Conservation (phyloP, 2,888 invertebrate genomes). For the Chelonus formosanus region DNA sequence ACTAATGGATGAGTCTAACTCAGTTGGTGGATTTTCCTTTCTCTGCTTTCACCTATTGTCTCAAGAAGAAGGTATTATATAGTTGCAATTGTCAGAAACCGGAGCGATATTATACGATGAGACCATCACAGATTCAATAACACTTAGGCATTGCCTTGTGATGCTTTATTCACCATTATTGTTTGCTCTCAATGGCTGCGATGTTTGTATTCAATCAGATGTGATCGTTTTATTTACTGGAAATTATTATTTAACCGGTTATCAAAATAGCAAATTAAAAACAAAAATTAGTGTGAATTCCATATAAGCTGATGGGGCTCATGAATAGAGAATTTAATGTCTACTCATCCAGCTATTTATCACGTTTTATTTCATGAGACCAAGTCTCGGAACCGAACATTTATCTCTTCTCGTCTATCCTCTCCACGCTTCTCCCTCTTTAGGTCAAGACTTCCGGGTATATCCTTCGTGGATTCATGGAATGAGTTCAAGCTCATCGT, state of each 20-base stretch:
- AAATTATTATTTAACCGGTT: no score
- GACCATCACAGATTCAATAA: constrained; percentile 36
- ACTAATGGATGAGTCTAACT: background rate
- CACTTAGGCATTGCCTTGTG: constrained; percentile 23
- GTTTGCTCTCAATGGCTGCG: background rate
- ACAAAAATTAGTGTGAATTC: no score
- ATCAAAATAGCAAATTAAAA: no score
- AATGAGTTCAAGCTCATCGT: constrained; percentile 1
- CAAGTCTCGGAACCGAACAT: constrained; percentile 5
- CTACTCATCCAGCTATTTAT: constrained; percentile 13
- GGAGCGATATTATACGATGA: constrained; percentile 12
- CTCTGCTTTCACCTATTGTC: background rate
- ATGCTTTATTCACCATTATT: constrained; percentile 27
- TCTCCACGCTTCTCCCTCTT: constrained; percentile 3
- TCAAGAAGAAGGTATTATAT: background rate
- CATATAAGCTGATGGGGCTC: background rate
- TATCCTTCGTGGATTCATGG: constrained; percentile 7
- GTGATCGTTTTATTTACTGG: background rate
- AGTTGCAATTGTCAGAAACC: background rate
- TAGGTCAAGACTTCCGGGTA: constrained; percentile 15
- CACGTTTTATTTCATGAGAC: constrained; percentile 10
- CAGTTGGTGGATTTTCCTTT: background rate
- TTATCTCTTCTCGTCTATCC: constrained; percentile 8
- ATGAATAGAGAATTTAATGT: constrained; percentile 26
- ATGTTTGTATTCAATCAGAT: background rate